A percentile compares a stretch with the other conserved stretches of the same genome.
These are phyloP conservation scores for Amyelois transitella DNA, from an alignment of 1,140 invertebrate genomes.

Conservation along the genomic window DNA sequence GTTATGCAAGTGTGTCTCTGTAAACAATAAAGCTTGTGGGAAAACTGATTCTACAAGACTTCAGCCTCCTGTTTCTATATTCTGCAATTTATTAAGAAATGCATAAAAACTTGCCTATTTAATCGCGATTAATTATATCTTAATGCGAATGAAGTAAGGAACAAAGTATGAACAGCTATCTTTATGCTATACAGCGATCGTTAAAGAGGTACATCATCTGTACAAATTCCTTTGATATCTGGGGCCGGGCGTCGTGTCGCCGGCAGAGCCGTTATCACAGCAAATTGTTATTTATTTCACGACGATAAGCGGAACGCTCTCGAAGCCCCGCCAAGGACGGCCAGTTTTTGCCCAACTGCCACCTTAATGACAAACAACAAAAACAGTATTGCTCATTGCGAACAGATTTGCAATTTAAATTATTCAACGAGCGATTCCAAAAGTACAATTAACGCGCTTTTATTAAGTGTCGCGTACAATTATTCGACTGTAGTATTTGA, in stretches of 20 bases:
- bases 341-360: neutral
- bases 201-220: neutral
- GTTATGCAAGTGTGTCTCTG: too few species aligned
- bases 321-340: neutral
- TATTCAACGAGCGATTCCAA: neutral
- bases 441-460: neutral
- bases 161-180: too few species aligned
- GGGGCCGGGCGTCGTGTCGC: neutral
- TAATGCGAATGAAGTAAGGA: too few species aligned
- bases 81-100: too few species aligned
- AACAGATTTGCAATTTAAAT: neutral
- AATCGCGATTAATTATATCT: too few species aligned
- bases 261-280: neutral
- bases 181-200: too few species aligned
- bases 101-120: too few species aligned
- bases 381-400: neutral
- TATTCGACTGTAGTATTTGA: neutral
- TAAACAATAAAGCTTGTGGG: too few species aligned
- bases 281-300: neutral
- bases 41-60: too few species aligned
- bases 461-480: neutral
- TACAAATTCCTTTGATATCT: neutral
- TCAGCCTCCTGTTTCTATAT: too few species aligned
- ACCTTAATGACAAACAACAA: neutral
- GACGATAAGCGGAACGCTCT: neutral